Evolutionary conservation across 1,140 invertebrate species (phyloP), one percentile per base, ranked within the genome.

Genomic region (Panagrolaimus sp.): DNA sequence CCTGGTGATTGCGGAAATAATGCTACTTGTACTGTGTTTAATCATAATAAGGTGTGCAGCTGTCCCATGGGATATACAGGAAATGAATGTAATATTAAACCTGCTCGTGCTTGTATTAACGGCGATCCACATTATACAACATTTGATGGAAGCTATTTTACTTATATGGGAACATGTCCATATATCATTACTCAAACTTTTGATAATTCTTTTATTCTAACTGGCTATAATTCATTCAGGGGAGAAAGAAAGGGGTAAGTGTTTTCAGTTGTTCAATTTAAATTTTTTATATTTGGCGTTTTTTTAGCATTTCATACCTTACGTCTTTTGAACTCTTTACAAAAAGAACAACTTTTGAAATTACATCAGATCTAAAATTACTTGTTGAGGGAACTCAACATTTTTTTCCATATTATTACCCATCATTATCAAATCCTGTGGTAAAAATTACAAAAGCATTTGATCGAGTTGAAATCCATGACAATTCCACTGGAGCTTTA

Each of bases 71-170:
- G 51, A 14, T 57, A 57, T 27, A 14, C 51, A 20, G 9, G 51
- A 4, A 20, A 20, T 27, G 11, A 14, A 11, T 57, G 51, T 20
- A 57, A 57, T 11, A 9, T 25, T 25, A 57, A 16, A 27, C 1
- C 11, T 20, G 9, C 20, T 13, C 51, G 27, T 20, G 51, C 14
- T 11, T 57, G 51, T 13, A 25, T 57, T 27, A 13, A 16, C 11
- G 51, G 51, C 11, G 51, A 57, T 27, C 51, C 51, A 13, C 51
- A 57, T 57, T 57, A 57, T 27, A 11, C 20, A 25, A 57, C 51
- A 5, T 57, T 57, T 27, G 51, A 57, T 20, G 51, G 51, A 13
- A 11, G 14, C 1, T 25, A 20, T 27, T 57, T 57, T 27, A 27
- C 20, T 57, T 57, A 57, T 25, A 20, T 25, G 27, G 51, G 51